These are phyloP conservation scores for Heliocidaris erythrogramma DNA, from an alignment of 35 echinoderm and acorn worm species.

Conservation along the genomic window DNA sequence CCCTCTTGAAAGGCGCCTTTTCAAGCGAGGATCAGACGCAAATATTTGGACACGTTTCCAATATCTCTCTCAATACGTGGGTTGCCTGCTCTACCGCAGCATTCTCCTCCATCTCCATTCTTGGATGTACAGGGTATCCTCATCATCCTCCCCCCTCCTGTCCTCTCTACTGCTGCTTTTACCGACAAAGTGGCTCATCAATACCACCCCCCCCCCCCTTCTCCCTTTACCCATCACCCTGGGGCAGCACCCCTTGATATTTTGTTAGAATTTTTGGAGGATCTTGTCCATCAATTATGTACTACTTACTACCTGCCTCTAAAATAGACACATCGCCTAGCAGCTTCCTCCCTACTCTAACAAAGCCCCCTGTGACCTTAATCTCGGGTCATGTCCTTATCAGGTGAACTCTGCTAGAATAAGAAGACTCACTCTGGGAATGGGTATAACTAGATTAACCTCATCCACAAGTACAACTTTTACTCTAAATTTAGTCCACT, in stretches of 20 bases:
- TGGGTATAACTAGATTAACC: not conserved
- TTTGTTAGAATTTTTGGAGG: not conserved
- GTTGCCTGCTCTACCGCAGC: not conserved
- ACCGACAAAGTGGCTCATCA: not conserved
- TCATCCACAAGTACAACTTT: conserved; percentile 15
- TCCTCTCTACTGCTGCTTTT: not conserved
- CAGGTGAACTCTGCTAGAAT: conserved; percentile 21
- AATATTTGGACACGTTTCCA: conserved; percentile 55
- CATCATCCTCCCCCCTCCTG: too few species aligned
- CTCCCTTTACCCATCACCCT: not conserved
- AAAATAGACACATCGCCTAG: not conserved
- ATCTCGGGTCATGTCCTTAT: conserved; percentile 20
- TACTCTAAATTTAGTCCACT: not conserved
- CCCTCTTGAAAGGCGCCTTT: conserved; percentile 48
- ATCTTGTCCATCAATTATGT: conserved; percentile 9
- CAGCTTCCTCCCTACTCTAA: not conserved
- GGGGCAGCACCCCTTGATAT: not conserved
- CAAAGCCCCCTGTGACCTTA: conserved; percentile 10
- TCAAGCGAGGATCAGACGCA: conserved; percentile 50
- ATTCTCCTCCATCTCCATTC: not conserved
- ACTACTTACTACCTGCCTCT: conserved; percentile 12
- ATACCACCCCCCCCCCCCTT: not conserved
- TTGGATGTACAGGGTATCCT: not conserved
- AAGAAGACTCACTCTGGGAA: not conserved
- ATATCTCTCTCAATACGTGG: conserved; percentile 9